phyloP scores from a whole-genome alignment of 2,888 invertebrate species.

The Colostygia pectinataria region DNA sequence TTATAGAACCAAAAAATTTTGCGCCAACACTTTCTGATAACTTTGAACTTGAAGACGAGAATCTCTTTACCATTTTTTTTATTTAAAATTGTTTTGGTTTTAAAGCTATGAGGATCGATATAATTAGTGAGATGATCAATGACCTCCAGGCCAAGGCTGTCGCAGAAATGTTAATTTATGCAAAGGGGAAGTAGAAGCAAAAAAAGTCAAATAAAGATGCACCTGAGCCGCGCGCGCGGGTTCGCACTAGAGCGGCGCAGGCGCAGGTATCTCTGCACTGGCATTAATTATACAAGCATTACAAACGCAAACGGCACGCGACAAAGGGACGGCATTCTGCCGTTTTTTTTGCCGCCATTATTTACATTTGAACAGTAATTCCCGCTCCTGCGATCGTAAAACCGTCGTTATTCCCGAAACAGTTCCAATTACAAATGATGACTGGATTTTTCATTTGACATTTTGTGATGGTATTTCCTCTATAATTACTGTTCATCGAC shows the following conservation, averaged over 20 bases:
- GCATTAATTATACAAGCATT: conserved; percentile 70
- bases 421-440: conserved; percentile 66
- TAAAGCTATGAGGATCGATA: too few relatives aligned
- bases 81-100: too few relatives aligned
- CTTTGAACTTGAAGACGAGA: not conserved
- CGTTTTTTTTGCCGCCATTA: conserved; percentile 45
- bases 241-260: conserved; percentile 48
- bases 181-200: conserved; percentile 78
- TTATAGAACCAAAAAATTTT: conserved; percentile 26
- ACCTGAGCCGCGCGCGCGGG: conserved; percentile 59
- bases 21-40: conserved; percentile 31
- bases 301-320: conserved; percentile 54
- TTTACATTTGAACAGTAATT: conserved; percentile 51
- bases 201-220: conserved; percentile 77
- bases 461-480: conserved; percentile 49
- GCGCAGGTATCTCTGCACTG: conserved; percentile 50
- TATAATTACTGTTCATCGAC: conserved; percentile 68
- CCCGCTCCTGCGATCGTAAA: conserved; percentile 28
- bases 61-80: too few relatives aligned
- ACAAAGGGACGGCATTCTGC: conserved; percentile 46
- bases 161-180: conserved; percentile 76
- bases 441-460: conserved; percentile 60
- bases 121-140: too few relatives aligned
- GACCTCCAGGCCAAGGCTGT: conserved; percentile 44
- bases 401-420: conserved; percentile 32